Percentiles rank a stretch among this genome's conserved stretches.
Conservation (phyloP, 2,797 vertebrate genomes). For the Pogonophryne albipinna region DNA sequence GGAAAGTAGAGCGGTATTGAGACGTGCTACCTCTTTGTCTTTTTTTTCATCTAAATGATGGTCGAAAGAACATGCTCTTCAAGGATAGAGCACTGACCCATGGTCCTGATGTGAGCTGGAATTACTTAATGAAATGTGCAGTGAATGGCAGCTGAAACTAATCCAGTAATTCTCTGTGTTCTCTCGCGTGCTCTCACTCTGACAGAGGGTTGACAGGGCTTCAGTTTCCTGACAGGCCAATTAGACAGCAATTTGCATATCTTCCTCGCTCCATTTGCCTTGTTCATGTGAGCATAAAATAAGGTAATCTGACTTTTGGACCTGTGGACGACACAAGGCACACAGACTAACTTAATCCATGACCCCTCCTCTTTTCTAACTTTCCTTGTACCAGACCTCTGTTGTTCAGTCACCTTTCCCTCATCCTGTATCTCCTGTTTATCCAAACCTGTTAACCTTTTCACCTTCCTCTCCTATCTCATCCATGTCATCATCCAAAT, state of each 20-base stretch:
- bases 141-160: slow-evolving; percentile 75
- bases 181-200: slow-evolving; percentile 43
- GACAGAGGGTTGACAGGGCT: slow-evolving; percentile 72
- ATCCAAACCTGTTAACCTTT: neutral
- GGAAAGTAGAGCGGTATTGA: slow-evolving; percentile 7
- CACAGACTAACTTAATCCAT: slow-evolving; percentile 62
- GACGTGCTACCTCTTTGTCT: slow-evolving; percentile 20
- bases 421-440: slow-evolving; percentile 7
- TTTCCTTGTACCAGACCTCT: slow-evolving; percentile 8
- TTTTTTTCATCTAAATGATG: slow-evolving; percentile 2
- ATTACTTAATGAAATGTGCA: slow-evolving; percentile 79
- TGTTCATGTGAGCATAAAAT: slow-evolving; percentile 83
- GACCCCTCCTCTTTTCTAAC: slow-evolving; percentile 32
- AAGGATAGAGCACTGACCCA: slow-evolving; percentile 74
- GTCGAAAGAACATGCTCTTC: slow-evolving; percentile 60
- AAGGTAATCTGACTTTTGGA: slow-evolving; percentile 77
- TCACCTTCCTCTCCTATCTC: slow-evolving; percentile 7
- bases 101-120: slow-evolving; percentile 63
- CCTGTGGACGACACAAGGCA: slow-evolving; percentile 71
- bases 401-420: slow-evolving; percentile 14
- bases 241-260: slow-evolving; percentile 87
- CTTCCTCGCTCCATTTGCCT: slow-evolving; percentile 78
- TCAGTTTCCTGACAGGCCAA: slow-evolving; percentile 82
- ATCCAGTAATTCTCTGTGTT: slow-evolving; percentile 73
- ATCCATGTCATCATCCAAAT: slow-evolving; percentile 25